These are phyloP conservation scores for Brachycybe producta DNA, from an alignment of 2,888 invertebrate genomes.

Conservation along the genomic window DNA sequence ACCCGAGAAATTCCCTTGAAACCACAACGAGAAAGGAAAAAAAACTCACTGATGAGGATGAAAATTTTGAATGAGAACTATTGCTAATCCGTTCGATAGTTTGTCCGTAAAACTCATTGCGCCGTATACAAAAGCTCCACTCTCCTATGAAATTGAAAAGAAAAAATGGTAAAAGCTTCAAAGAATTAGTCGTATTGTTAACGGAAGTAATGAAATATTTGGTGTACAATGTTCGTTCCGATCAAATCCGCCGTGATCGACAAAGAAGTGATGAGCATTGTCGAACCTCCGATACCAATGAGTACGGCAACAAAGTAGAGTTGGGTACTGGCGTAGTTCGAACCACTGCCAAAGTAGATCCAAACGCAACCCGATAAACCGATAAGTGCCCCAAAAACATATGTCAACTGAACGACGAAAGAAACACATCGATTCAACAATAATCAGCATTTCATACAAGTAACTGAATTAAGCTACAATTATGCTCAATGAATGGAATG, in stretches of 20 bases:
- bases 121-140: constrained; percentile 82
- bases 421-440: constrained; percentile 9
- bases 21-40: constrained; percentile 8
- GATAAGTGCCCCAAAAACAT: constrained; percentile 50
- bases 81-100: constrained; percentile 71
- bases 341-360: constrained; percentile 49
- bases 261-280: constrained; percentile 74
- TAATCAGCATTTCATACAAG: too few species aligned
- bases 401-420: constrained; percentile 46
- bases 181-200: background rate
- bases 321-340: constrained; percentile 42
- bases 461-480: background rate
- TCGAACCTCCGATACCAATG: constrained; percentile 69
- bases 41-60: constrained; percentile 36
- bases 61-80: constrained; percentile 71
- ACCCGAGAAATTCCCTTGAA: too few species aligned
- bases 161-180: constrained; percentile 6
- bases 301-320: constrained; percentile 59
- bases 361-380: constrained; percentile 53
- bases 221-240: constrained; percentile 54
- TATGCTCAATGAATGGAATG: too few species aligned
- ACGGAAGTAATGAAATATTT: background rate
- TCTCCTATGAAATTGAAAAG: constrained; percentile 41
- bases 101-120: constrained; percentile 88
- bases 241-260: constrained; percentile 82